Conservation (phyloP, 2,888 invertebrate species). For the Tenthredo mesomela region DNA sequence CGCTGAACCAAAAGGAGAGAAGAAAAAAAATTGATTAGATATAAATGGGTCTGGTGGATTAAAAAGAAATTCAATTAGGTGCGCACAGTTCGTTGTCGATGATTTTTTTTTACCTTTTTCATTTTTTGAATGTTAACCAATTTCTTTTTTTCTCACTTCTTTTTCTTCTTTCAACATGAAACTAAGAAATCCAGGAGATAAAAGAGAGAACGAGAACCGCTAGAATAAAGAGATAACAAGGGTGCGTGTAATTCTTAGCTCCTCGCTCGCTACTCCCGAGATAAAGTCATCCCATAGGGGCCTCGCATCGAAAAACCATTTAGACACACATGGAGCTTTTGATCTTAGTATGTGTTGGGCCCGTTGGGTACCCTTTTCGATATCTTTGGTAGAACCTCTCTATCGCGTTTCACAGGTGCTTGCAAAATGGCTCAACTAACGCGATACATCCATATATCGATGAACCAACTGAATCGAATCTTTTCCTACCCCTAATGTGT, state of each 20-base stretch:
- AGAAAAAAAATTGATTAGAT: neutral
- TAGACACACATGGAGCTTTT: neutral
- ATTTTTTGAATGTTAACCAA: neutral
- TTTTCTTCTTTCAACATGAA: neutral
- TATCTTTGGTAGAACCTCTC: neutral
- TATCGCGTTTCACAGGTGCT: slow-evolving; percentile 24
- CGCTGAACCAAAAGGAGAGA: neutral
- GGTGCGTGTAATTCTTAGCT: slow-evolving; percentile 28
- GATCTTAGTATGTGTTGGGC: slow-evolving; percentile 2
- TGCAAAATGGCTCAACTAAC: neutral
- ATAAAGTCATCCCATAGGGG: slow-evolving; percentile 39
- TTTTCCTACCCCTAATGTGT: neutral
- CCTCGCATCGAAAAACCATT: slow-evolving; percentile 41
- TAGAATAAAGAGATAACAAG: slow-evolving; percentile 29
- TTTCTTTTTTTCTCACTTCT: neutral
- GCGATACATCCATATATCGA: neutral
- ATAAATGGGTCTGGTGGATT: neutral
- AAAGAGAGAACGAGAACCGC: neutral
- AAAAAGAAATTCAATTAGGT: neutral
- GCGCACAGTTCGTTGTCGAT: neutral
- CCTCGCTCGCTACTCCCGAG: neutral
- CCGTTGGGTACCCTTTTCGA: slow-evolving; percentile 29
- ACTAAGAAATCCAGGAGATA: neutral
- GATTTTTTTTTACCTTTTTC: neutral
- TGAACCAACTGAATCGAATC: neutral